These are phyloP conservation scores for Eurois occulta DNA, from an alignment of 2,888 invertebrate species.

Conservation along the genomic window DNA sequence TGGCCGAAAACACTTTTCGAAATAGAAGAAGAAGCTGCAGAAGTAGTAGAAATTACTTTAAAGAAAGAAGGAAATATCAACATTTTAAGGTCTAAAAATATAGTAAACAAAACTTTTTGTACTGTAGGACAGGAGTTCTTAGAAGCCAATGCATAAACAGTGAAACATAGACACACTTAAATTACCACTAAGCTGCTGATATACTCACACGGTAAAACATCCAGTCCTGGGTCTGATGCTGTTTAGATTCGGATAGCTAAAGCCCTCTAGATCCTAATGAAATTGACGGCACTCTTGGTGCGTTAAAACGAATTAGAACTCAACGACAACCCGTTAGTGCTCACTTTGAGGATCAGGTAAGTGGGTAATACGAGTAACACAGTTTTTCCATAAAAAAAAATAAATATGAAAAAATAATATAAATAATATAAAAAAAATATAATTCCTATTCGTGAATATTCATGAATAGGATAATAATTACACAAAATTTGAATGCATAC, in stretches of 20 bases:
- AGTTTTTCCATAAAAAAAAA: neutral
- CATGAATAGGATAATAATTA: neutral
- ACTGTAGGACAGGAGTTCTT: neutral
- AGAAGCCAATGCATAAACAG: neutral
- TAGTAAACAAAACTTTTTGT: neutral
- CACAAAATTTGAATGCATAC: too few species aligned
- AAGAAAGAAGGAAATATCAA: neutral
- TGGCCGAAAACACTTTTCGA: neutral
- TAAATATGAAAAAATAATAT: too few species aligned
- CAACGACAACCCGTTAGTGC: neutral
- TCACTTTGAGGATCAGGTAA: slow-evolving; percentile 3
- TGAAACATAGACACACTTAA: neutral
- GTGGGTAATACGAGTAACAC: slow-evolving; percentile 6
- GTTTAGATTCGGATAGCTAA: neutral
- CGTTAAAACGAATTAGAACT: slow-evolving; percentile 22
- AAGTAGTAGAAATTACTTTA: neutral
- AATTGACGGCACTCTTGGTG: slow-evolving; percentile 11
- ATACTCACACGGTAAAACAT: slow-evolving; percentile 2
- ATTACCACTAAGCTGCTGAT: neutral
- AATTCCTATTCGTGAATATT: too few species aligned
- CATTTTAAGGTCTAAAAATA: neutral
- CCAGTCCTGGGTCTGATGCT: neutral
- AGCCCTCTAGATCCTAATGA: slow-evolving; percentile 10
- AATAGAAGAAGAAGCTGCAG: neutral
- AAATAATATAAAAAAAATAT: too few species aligned